phyloP scores from a whole-genome alignment of 2,888 invertebrate genomes.

The Trissolcus japonicus region DNA sequence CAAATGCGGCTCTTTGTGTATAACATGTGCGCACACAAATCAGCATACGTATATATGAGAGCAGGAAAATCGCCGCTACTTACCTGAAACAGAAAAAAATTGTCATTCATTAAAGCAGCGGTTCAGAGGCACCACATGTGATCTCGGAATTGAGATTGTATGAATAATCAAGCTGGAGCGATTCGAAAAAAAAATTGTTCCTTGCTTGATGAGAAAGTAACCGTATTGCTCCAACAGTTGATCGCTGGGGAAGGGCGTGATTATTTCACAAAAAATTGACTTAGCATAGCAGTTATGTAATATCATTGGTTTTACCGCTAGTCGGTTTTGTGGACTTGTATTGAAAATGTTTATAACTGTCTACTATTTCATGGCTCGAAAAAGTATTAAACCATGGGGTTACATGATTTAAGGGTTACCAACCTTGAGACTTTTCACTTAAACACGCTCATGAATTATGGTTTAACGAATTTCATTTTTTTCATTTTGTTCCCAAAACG shows the following conservation, averaged over 20 bases:
- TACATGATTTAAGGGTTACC: no score
- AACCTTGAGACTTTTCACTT: no score
- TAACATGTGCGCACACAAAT: conserved; percentile 54
- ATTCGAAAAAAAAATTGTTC: conserved; percentile 29
- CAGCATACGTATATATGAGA: conserved; percentile 36
- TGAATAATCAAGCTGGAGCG: conserved; percentile 31
- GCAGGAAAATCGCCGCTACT: conserved; percentile 55
- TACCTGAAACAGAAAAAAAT: conserved; percentile 67
- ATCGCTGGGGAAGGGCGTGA: no score
- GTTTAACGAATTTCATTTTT: no score
- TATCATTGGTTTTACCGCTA: no score
- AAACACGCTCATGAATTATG: no score
- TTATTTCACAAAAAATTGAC: no score
- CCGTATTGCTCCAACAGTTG: conserved; percentile 2
- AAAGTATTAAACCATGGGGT: no score
- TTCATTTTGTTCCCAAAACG: background rate
- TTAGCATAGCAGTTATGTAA: no score
- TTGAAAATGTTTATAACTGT: no score
- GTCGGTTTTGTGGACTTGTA: no score
- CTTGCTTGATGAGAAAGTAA: conserved; percentile 20
- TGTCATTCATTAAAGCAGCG: conserved; percentile 31
- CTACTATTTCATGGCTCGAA: no score
- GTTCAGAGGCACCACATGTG: conserved; percentile 41
- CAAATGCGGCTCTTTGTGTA: conserved; percentile 17
- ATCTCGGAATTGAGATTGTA: conserved; percentile 11